Conservation (phyloP, 2,797 vertebrate species). For the Sebastes kiyomatsui region DNA sequence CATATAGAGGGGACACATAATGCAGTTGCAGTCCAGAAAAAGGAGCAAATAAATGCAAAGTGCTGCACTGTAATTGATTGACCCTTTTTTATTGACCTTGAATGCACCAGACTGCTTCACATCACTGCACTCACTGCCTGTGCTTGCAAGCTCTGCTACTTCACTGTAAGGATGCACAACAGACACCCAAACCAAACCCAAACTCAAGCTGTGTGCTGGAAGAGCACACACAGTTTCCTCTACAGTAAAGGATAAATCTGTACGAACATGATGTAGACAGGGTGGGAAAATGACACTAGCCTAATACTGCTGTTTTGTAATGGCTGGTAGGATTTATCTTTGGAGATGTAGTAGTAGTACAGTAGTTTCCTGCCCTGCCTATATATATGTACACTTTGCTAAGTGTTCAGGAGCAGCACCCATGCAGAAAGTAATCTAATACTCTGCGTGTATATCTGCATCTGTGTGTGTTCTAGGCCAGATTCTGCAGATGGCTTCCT, state of each 20-base stretch:
- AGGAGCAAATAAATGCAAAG: slow-evolving; percentile 41
- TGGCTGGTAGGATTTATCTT: background rate
- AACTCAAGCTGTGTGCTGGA: background rate
- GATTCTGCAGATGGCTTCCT: slow-evolving; percentile 96
- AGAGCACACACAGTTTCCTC: background rate
- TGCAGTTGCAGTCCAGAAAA: background rate
- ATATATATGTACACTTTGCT: background rate
- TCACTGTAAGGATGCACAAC: slow-evolving; percentile 1
- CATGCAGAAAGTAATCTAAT: slow-evolving; percentile 32
- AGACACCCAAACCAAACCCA: background rate
- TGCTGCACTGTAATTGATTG: slow-evolving; percentile 20
- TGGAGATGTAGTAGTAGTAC: background rate
- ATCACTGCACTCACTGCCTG: slow-evolving; percentile 37
- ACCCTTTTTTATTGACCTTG: slow-evolving; percentile 23
- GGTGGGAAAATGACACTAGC: background rate
- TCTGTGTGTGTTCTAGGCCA: slow-evolving; percentile 80
- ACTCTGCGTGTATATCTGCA: background rate
- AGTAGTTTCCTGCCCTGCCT: slow-evolving; percentile 16
- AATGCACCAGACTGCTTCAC: slow-evolving; percentile 24
- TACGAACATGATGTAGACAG: background rate
- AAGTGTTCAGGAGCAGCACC: slow-evolving; percentile 5
- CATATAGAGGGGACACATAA: background rate
- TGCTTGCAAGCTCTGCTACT: slow-evolving; percentile 61
- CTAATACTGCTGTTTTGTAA: background rate
- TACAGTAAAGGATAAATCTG: background rate